phyloP scores from a whole-genome alignment of 2,888 invertebrate genomes.

The Campaea margaritaria region DNA sequence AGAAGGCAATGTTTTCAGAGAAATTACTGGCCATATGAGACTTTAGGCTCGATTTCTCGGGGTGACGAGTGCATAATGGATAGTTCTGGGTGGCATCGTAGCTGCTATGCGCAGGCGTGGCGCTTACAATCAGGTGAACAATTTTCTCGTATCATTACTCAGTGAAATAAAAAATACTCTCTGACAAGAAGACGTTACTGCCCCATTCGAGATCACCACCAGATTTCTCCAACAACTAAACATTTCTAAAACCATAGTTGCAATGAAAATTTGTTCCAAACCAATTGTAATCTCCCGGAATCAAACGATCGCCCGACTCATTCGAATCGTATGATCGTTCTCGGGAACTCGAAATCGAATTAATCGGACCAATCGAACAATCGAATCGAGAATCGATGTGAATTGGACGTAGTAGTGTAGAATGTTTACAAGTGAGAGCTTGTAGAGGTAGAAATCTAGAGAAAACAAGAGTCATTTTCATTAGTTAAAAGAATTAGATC shows the following conservation, averaged over 20 bases:
- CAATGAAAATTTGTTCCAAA: neutral
- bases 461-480: conserved; percentile 2
- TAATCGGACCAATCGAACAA: conserved; percentile 31
- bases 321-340: conserved; percentile 29
- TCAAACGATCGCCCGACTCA: conserved; percentile 20
- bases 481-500: too few species aligned
- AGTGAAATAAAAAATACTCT: too few species aligned
- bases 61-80: too few species aligned
- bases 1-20: too few species aligned
- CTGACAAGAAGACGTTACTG: too few species aligned
- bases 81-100: too few species aligned
- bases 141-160: too few species aligned
- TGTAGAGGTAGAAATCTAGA: conserved; percentile 4
- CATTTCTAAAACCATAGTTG: neutral
- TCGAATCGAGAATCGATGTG: conserved; percentile 20
- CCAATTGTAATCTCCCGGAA: conserved; percentile 22
- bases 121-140: too few species aligned
- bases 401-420: conserved; percentile 14
- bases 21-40: too few species aligned
- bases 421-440: conserved; percentile 7
- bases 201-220: too few species aligned
- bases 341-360: conserved; percentile 22
- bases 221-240: neutral
- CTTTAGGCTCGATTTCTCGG: too few species aligned
- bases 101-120: too few species aligned